phyloP scores from a whole-genome alignment of 2,888 invertebrate species.

The Acronicta aceris region DNA sequence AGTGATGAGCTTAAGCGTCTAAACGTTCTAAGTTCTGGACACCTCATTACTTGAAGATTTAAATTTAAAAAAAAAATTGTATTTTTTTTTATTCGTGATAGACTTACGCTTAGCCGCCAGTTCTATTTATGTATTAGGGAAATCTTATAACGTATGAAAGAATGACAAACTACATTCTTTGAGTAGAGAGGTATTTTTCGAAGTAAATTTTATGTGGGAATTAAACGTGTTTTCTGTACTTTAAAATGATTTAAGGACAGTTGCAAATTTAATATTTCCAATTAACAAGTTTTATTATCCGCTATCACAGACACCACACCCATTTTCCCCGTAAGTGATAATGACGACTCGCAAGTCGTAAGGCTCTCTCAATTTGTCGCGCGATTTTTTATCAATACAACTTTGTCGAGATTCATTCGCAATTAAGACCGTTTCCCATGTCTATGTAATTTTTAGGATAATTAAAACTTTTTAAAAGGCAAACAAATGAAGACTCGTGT shows the following conservation, averaged over 20 bases:
- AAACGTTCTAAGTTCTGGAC: not conserved
- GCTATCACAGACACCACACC: slow-evolving; percentile 56
- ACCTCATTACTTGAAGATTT: not conserved
- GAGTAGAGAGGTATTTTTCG: too few relatives aligned
- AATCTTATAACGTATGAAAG: too few relatives aligned
- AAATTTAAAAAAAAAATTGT: too few relatives aligned
- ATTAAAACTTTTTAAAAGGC: slow-evolving; percentile 48
- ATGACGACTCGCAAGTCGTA: slow-evolving; percentile 61
- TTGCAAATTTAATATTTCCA: not conserved
- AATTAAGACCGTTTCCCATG: slow-evolving; percentile 74
- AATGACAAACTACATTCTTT: too few relatives aligned
- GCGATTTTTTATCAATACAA: slow-evolving; percentile 70
- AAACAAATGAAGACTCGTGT: slow-evolving; percentile 12
- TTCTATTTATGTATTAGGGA: too few relatives aligned
- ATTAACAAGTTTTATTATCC: slow-evolving; percentile 17
- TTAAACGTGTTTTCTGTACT: too few relatives aligned
- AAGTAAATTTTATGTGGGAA: too few relatives aligned
- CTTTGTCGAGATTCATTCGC: slow-evolving; percentile 65
- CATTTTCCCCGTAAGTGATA: slow-evolving; percentile 70
- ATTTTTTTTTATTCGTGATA: too few relatives aligned
- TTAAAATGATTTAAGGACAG: too few relatives aligned
- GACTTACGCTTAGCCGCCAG: too few relatives aligned
- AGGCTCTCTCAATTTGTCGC: slow-evolving; percentile 75
- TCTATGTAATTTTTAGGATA: slow-evolving; percentile 62
- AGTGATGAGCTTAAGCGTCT: slow-evolving; percentile 59